Base-by-base conservation (phyloP, 2,888 invertebrate genomes). In the Leptothorax acervorum region DNA sequence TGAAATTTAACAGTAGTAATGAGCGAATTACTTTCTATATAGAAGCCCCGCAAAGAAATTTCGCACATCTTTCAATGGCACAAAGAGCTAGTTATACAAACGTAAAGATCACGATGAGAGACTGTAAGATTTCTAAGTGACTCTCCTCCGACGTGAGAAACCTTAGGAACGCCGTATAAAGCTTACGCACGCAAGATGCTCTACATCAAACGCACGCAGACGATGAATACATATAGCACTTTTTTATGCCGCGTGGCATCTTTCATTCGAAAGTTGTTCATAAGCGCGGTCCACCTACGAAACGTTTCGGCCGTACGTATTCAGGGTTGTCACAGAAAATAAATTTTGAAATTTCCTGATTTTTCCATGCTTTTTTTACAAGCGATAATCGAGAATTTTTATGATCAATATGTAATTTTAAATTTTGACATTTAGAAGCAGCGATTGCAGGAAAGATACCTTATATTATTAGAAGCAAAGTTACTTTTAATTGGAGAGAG, bases 131-230 rank as follows among this genome's bases (percentile, higher is more conserved):
- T 84, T 82, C 65, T 18, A 28, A 79, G 4, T 35, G 62, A 70
- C 45, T 82, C 62, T 48, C 66, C 23, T 68, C 35, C 42, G 45
- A 75, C 74, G 55, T 70, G 83, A 57, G 82, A 82, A 84, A 62
- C 18, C 84, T 3, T 18, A 55, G 23, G 31, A 48, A 39, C 51
- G 53, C 23, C 35, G 11, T 28, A 45, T 65, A 18, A 31, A 68
- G 42, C 68, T 73, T 51, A 35, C 23, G 35, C 31, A 18, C 23
- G 70, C 45, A 9, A 12, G 53, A 6, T 11, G 78, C 15, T 65
- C 39, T 23, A 23, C 8, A 35, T 48, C 65, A 51, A 65, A 65
- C 11, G 2, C 76, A 55, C 53, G 53, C 53, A 23, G n/a, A 9
- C n/a, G 23, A 57, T 5, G 15, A 39, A 18, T 6, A 11, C 11